phyloP scores from a whole-genome alignment of 1,140 invertebrate genomes.

The Micrasema minimum region DNA sequence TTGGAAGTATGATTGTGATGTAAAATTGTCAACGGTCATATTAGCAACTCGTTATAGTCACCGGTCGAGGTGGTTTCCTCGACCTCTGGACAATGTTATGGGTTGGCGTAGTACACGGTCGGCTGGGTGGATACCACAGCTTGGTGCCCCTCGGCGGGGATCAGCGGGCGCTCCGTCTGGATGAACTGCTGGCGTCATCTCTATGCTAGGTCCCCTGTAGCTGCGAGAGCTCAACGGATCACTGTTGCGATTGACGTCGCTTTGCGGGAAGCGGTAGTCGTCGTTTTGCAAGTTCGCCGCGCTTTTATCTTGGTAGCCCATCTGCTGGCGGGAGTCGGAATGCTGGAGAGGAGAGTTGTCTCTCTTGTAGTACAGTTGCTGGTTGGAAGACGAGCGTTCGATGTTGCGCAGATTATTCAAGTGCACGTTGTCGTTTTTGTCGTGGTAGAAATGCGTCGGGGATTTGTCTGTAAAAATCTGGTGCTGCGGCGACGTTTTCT shows the following conservation, averaged over 20 bases:
- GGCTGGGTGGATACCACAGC: constrained; percentile 46
- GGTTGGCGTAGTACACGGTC: constrained; percentile 45
- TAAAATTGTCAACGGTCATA: constrained; percentile 29
- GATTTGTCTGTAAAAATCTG: constrained; percentile 43
- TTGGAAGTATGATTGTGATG: no score
- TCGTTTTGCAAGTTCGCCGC: constrained; percentile 34
- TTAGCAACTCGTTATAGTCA: constrained; percentile 43
- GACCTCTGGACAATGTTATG: constrained; percentile 46
- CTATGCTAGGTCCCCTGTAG: constrained; percentile 23
- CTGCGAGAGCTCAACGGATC: constrained; percentile 47
- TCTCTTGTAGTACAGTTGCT: constrained; percentile 44
- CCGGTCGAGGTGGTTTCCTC: constrained; percentile 40
- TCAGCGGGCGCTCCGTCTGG: constrained; percentile 29
- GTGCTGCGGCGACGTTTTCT: constrained; percentile 17
- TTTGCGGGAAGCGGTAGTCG: constrained; percentile 7
- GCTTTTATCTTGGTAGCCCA: constrained; percentile 40
- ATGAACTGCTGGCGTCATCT: constrained; percentile 31
- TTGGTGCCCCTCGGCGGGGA: constrained; percentile 43
- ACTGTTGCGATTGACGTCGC: constrained; percentile 42
- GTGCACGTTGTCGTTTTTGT: constrained; percentile 38
- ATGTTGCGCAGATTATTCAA: constrained; percentile 34
- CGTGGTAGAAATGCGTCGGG: constrained; percentile 44
- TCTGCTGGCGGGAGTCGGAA: constrained; percentile 25
- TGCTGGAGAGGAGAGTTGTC: constrained; percentile 42
- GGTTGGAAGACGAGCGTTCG: constrained; percentile 47